phyloP scores from a whole-genome alignment of 2,797 vertebrate genomes.

The Acipenser ruthenus region DNA sequence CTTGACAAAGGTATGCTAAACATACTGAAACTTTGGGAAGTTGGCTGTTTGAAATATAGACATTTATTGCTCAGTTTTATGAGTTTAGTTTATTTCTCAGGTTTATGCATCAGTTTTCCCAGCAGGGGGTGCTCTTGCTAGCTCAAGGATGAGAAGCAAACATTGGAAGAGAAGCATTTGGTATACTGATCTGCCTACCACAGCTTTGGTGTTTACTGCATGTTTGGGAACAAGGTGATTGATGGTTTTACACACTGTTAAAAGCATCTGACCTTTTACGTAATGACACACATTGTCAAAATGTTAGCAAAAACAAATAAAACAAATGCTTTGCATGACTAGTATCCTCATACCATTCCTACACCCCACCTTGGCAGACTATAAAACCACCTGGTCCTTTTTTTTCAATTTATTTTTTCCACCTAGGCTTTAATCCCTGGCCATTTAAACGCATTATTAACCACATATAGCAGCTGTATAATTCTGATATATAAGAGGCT shows the following conservation, averaged over 20 bases:
- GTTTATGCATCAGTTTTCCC: conserved; percentile 13
- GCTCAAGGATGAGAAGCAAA: conserved; percentile 15
- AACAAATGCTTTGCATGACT: too few species aligned
- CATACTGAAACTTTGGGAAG: too few species aligned
- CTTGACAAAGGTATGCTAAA: too few species aligned
- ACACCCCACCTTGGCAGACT: neutral
- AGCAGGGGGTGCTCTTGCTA: conserved; percentile 36
- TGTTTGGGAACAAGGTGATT: neutral
- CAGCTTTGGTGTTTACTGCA: neutral
- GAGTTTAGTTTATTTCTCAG: too few species aligned
- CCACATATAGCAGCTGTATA: neutral
- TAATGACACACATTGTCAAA: too few species aligned
- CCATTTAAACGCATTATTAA: neutral
- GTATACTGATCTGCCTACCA: neutral
- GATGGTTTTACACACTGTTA: too few species aligned
- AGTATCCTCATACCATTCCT: too few species aligned
- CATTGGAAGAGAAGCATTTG: neutral
- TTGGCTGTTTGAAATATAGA: too few species aligned
- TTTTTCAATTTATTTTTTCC: neutral
- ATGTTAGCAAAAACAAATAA: too few species aligned
- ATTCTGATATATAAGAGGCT: neutral
- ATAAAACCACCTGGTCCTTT: neutral
- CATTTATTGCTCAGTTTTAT: too few species aligned
- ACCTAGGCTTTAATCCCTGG: neutral
- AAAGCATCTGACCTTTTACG: too few species aligned